phyloP scores from a whole-genome alignment of 2,797 vertebrate species.

The Rhabdomys pumilio region DNA sequence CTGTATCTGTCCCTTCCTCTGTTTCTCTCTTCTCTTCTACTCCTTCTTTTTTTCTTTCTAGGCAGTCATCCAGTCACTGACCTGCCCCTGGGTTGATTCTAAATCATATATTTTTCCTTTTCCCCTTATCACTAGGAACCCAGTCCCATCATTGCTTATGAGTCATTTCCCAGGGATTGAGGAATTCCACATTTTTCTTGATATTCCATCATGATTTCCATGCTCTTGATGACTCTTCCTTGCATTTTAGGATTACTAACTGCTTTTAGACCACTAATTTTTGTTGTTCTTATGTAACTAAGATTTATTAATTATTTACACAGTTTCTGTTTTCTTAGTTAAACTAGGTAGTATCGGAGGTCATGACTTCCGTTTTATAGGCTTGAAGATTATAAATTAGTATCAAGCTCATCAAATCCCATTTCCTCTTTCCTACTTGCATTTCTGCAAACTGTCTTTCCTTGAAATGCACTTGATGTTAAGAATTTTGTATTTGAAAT shows the following conservation, averaged over 20 bases:
- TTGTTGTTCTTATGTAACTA: background rate
- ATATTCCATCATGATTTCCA: background rate
- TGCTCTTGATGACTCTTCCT: background rate
- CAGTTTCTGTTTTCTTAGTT: constrained; percentile 39
- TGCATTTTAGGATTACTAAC: constrained; percentile 22
- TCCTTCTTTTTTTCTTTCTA: background rate
- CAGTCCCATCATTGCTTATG: background rate
- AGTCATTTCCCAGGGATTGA: background rate
- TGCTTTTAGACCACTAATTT: constrained; percentile 51
- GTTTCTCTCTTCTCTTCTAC: background rate
- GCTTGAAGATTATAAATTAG: constrained; percentile 16
- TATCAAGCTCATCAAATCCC: background rate
- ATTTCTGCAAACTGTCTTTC: constrained; percentile 20
- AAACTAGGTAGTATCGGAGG: background rate
- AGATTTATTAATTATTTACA: background rate
- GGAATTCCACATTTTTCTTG: constrained; percentile 23
- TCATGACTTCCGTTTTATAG: constrained; percentile 6
- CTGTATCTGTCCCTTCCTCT: accelerated
- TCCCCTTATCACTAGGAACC: background rate
- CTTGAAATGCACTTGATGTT: constrained; percentile 1
- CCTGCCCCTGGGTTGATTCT: background rate
- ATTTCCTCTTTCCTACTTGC: constrained; percentile 18
- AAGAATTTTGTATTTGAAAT: background rate
- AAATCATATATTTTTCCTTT: background rate
- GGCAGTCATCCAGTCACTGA: background rate